Base-by-base conservation (phyloP, 2,888 invertebrate species). In the Dasysyrphus tricinctus region DNA sequence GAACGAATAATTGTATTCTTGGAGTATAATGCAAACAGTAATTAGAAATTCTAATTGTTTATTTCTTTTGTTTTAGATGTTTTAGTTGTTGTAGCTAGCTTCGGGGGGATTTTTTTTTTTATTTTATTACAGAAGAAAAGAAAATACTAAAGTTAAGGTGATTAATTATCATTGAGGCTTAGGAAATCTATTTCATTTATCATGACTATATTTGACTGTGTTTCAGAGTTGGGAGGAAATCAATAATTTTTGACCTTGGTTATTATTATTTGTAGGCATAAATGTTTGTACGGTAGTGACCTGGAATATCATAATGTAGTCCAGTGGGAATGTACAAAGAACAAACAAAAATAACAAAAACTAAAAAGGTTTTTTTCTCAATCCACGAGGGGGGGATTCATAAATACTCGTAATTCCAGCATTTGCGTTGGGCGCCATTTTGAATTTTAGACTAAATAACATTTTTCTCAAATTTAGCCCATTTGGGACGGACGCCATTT, bases 21-120 rank as follows among this genome's bases (percentile, higher is more conserved):
- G 51, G 37, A 69, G 67, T 39, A 37, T 51, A 69, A 51, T 69
- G 37, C 39, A 37, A 69, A 69, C 39, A 69, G 51, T 69, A 69
- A 69, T 69, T 69, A 69, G 51, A 51, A 69, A 69, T 69, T 69
- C 67, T 69, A 69, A 69, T 69, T 69, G 49, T 69, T 69, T 69
- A 51, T 39, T 69, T 69, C 39, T 51, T 19, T 69, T 14, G 19
- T 51, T 51, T 51, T 47, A 16, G 34, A 42, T 39, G 32, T 47
- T 65, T 2, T 61, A 24, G 42, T n/a, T 24, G 16, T 39, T 59
- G 6, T 32, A 32, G 32, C 32, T 5, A 32, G 32, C 32, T 5
- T 7, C 2, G 37, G 59, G 37, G 12, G 5, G 11, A 7, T 47
- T 65, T 65, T 47, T 3, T 6, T 34, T 34, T 12, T 47, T 49